Base-by-base conservation (phyloP, 2,113 vertebrate genomes). In the Anthoscopus minutus region DNA sequence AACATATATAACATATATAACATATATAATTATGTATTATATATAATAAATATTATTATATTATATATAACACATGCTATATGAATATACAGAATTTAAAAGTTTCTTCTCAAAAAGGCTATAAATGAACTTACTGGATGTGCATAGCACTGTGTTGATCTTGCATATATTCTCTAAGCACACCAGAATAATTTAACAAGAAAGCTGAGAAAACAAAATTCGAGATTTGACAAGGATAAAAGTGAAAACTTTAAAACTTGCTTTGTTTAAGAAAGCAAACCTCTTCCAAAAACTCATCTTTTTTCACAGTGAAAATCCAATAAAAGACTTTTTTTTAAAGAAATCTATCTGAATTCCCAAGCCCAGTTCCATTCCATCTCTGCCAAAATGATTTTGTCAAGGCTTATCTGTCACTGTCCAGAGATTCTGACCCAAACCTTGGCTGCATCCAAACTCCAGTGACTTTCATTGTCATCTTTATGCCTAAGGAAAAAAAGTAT, bases 381-480 rank as follows among this genome's bases (percentile, higher is more conserved):
- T 89, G 67, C 37, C 48, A 87, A 81, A 83, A 73, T 5, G 70
- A 1, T 78, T 94, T 65, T 84, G 30, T 67, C 60, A 82, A 50
- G 16, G 9, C 10, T 79, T 74, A 15, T 11, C 73, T 64, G 11
- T 77, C 44, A 33, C 51, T 13, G 3, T 22, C 31, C 37, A 14
- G 58, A 38, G 23, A 84, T 62, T n/a, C 65, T 89, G 37, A 60
- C 17, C 79, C 84, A 83, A 87, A 42, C n/a, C 51, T 3, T 17
- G 42, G 44, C 98, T 98, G 98, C 97, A 88, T 98, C 98, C 47
- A 98, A 96, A 70, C 96, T 97, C 42, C 96, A 56, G 47, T 97
- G 98, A 51, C 98, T 97, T 19, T 98, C 97, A 9, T 94, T 96
- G 27, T 98, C 97, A 81, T 98, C 98, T 89, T 97, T 98, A 93